Base-by-base conservation (phyloP, 2,797 vertebrate species). In the Phrynocephalus forsythii region DNA sequence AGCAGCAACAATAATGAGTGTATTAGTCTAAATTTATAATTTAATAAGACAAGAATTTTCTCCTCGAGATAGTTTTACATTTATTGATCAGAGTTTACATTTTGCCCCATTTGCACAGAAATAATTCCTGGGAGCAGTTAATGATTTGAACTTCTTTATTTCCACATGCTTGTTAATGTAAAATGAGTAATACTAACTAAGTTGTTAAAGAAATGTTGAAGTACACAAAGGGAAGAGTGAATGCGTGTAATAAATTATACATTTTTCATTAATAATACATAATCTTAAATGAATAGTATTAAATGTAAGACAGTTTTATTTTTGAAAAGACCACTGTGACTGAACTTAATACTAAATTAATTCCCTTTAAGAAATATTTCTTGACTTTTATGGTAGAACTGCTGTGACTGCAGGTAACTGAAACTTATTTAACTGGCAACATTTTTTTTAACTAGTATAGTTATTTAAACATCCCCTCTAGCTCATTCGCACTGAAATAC, bases 261-360 rank as follows among this genome's bases (percentile, higher is more conserved):
- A 88, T 90, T 92, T 91, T 91, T 78, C 76, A 84, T 84, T 85
- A 93, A 89, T 89, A 88, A 92, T 92, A 71, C 79, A 85, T 91
- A 26, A 20, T 77, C 78, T 73, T 92, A 91, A 94, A 84, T 84
- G 48, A 93, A 82, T 60, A 2, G 4, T 78, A 22, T 83, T 87
- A 86, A 91, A 85, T 28, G 0, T 82, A 66, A 85, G 7, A 81
- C 89, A 66, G 75, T 90, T 91, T 80, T 9, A 3, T 87, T 90
- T 91, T 72, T 89, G 81, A 71, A 72, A 88, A 86, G 56, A 84
- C 0, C 82, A 73, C 83, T 85, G 8, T 63, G 79, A 0, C 76
- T 28, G 80, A 93, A 83, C 63, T 89, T 90, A 67, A 83, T 33
- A 20, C 0, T 48, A 5, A 1, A 87, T 71, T 81, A 87, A 90